Conservation (phyloP, 2,113 vertebrate genomes). For the Elanoides forficatus region DNA sequence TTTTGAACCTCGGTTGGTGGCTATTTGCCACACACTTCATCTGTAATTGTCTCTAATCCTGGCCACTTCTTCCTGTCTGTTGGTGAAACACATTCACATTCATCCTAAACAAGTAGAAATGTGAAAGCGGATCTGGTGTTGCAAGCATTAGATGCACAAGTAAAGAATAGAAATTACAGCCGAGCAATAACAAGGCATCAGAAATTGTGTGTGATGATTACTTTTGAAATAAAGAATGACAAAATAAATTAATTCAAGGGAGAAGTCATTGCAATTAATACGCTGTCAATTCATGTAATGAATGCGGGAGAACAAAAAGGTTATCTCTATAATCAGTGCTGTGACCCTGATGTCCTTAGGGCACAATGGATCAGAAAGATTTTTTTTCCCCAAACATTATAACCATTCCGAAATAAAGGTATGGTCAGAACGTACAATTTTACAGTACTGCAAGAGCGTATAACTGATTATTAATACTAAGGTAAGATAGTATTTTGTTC, state of each 20-base stretch:
- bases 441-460: background rate
- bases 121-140: background rate
- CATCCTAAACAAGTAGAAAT: background rate
- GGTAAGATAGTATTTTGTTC: background rate
- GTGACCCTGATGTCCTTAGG: constrained; percentile 14
- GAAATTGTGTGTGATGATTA: background rate
- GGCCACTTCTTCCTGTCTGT: background rate
- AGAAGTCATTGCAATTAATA: constrained; percentile 50
- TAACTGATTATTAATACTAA: background rate
- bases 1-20: background rate
- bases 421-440: background rate
- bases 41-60: constrained; percentile 22
- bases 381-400: background rate
- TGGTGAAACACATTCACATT: background rate
- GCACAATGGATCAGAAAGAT: background rate
- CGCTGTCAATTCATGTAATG: constrained; percentile 6
- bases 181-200: background rate
- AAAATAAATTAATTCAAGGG: constrained; percentile 62
- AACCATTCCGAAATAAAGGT: constrained; percentile 6
- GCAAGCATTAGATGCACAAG: background rate
- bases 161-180: background rate
- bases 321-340: constrained; percentile 18
- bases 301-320: constrained; percentile 24
- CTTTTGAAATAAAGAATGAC: constrained; percentile 49
- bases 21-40: background rate